Percentiles rank a stretch among this genome's conserved stretches.
These are phyloP conservation scores for Ctenomys sociabilis DNA, from an alignment of 2,113 vertebrate genomes.

Conservation along the genomic window DNA sequence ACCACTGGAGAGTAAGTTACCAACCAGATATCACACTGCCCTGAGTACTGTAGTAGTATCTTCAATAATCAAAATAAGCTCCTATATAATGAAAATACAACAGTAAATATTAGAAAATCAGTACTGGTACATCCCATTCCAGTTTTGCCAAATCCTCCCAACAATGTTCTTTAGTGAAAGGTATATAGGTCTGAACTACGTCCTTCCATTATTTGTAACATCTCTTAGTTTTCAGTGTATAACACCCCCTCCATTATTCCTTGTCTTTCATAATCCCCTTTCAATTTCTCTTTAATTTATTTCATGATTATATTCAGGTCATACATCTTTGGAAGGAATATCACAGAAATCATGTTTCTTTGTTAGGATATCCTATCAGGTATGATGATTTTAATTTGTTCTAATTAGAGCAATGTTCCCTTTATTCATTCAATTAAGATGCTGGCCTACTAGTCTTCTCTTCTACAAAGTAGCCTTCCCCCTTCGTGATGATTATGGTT, in stretches of 20 bases:
- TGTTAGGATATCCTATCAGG: not conserved
- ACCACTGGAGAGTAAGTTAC: not conserved
- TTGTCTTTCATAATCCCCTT: not conserved
- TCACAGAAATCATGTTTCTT: not conserved
- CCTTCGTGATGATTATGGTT: not conserved
- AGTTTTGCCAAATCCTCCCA: not conserved
- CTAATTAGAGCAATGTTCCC: not conserved
- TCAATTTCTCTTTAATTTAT: not conserved
- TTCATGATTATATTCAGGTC: slow-evolving; percentile 13
- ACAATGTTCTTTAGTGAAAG: not conserved
- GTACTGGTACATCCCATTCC: not conserved
- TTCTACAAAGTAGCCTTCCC: not conserved
- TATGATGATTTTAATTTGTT: not conserved
- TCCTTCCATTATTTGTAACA: not conserved
- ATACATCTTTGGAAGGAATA: not conserved
- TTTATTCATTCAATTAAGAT: not conserved
- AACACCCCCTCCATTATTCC: not conserved
- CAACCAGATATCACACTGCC: not conserved
- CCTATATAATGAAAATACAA: not conserved
- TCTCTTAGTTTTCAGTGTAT: not conserved
- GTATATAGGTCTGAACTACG: not conserved
- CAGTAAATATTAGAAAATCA: not conserved
- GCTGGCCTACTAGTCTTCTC: not conserved
- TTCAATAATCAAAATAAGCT: not conserved
- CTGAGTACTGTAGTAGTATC: not conserved